Evolutionary conservation across 2,113 vertebrate genomes (phyloP), one percentile per base, ranked within the genome.

Genomic region (Phalacrocorax aristotelis): DNA sequence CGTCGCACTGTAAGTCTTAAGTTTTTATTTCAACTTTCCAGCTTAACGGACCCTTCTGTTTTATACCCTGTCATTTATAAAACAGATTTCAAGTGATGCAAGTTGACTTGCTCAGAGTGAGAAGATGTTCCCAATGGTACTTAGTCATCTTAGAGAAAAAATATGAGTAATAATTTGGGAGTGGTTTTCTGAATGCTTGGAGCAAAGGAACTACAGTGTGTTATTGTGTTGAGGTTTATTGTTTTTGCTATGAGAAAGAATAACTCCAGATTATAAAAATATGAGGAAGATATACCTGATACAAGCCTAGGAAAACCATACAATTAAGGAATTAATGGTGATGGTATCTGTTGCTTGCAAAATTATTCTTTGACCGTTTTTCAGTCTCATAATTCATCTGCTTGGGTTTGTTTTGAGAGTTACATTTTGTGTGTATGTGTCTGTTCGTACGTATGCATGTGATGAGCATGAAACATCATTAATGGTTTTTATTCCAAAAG

Each of bases 1-100:
- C 98, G 98, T 94, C 99, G 99, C 87, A 99, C 98, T 34, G 99
- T 99, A 98, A 98, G 99, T 97, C 89, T 66, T 66, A 25, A 27
- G 55, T 32, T 57, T 90, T 79, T 86, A n/a, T 64, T 81, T 54
- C 38, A 76, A 83, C 55, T 89, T 93, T 49, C 13, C 89, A 83
- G 65, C n/a, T 89, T 94, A 95, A 68, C 57, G 11, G 69, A 40
- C 46, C 66, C 52, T 90, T 89, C 82, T 93, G 80, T 49, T 52
- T 93, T 48, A 60, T 49, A 64, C 34, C 12, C 68, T 60, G 74
- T 91, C 85, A 72, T 82, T 95, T 96, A 76, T 95, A 66, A 96
- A 89, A 60, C 48, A 22, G 20, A 46, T 84, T 94, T 91, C 79
- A 68, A 48, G 70, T 78, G 94, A 94, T 95, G 57, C 48, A 54